Evolutionary conservation across 30 jellyfish, hydroid and myxozoan genomes (phyloP), one percentile per base, ranked within the genome.

Genomic region (Turritopsis rubra): DNA sequence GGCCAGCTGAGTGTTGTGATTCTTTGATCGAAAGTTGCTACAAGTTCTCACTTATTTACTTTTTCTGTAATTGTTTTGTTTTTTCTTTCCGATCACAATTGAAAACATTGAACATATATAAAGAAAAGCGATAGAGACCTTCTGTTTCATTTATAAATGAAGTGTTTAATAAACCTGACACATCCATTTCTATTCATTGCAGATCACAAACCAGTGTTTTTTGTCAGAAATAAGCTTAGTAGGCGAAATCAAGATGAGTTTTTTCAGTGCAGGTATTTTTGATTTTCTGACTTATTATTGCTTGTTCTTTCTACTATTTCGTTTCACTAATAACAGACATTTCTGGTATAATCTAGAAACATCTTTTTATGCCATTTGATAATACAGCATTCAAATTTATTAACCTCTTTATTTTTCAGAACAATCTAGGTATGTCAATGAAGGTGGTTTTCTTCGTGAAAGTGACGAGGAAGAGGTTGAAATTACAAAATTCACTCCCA

Each of bases 391-490:
- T 41, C 60, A 5, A 41, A 41, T 41, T 41, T 41, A 41, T 41
- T 41, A 41, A 41, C 60, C 5, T 41, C 60, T 41, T 41, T 41
- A 5, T 41, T 41, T 41, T 41, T 41, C 60, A 41, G 60, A 41
- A 41, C 5, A 41, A 3, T 41, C 60, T 13, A 41, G 13, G 60
- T 41, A 3, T 41, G 13, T 13, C 60, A 41, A 41, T 41, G 60
- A 41, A 41, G 76, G 76, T 66, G 76, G 76, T 21, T 66, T 66
- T 66, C 16, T 66, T 66, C 76, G 17, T 26, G 76, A 66, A 26
- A 66, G 76, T 66, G 76, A 66, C 76, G 76, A 66, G 29, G 76
- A 66, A 66, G 76, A 66, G 17, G 17, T 66, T 21, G 76, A 66
- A 66, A 66, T 66, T 26, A 66, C 76, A 66, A 66, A 66, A 66